Evolutionary conservation across 2,888 invertebrate genomes (phyloP).

Genomic region (Oxystoma pomonae): DNA sequence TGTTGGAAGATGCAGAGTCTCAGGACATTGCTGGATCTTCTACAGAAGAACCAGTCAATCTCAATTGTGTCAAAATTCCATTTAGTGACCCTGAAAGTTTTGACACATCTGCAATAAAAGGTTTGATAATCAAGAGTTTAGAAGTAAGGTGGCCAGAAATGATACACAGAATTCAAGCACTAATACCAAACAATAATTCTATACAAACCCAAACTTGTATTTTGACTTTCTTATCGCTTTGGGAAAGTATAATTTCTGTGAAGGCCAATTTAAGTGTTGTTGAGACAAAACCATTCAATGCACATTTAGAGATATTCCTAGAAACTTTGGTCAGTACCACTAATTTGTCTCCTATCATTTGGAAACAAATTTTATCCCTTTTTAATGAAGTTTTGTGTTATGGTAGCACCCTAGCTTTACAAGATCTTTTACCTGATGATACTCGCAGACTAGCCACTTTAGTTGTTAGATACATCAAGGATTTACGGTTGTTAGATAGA

Average conservation of each 20-base stretch:
- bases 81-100: slow-evolving; percentile 77
- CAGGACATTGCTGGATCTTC: slow-evolving; percentile 38
- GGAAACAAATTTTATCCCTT: slow-evolving; percentile 78
- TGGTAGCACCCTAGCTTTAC: slow-evolving; percentile 83
- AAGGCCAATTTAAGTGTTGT: slow-evolving; percentile 86
- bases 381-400: slow-evolving; percentile 90
- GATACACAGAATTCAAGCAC: slow-evolving; percentile 64
- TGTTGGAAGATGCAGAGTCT: slow-evolving; percentile 62
- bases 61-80: slow-evolving; percentile 56
- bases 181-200: slow-evolving; percentile 55
- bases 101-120: slow-evolving; percentile 83
- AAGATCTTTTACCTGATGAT: slow-evolving; percentile 83
- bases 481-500: slow-evolving; percentile 67
- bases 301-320: slow-evolving; percentile 77
- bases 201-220: slow-evolving; percentile 66
- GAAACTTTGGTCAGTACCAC: slow-evolving; percentile 55
- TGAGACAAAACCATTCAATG: slow-evolving; percentile 85
- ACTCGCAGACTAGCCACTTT: slow-evolving; percentile 83
- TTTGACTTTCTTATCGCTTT: slow-evolving; percentile 77
- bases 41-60: slow-evolving; percentile 27
- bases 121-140: slow-evolving; percentile 77
- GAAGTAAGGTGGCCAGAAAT: slow-evolving; percentile 82
- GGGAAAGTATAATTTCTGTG: slow-evolving; percentile 88
- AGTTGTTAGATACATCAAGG: slow-evolving; percentile 81
- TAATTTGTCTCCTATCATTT: slow-evolving; percentile 74